phyloP scores from a whole-genome alignment of 2,113 vertebrate genomes.

The Damaliscus lunatus region DNA sequence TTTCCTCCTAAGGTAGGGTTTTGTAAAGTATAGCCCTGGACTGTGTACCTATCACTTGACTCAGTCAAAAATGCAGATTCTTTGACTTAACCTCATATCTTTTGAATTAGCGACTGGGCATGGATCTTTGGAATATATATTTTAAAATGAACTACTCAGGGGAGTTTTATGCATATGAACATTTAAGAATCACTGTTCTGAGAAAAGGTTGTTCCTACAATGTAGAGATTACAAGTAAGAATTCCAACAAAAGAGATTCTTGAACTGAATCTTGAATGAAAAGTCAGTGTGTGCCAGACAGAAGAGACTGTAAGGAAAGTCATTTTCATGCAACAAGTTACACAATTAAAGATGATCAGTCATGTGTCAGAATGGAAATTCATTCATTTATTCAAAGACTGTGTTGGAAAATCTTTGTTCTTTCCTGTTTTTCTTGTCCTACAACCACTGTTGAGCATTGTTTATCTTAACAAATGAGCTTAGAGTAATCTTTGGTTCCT shows the following conservation, averaged over 20 bases:
- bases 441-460: fast-evolving
- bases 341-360: neutral
- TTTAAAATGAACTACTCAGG: neutral
- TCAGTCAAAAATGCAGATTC: neutral
- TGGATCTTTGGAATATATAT: neutral
- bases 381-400: neutral
- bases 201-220: neutral
- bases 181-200: neutral
- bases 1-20: neutral
- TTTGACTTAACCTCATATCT: neutral
- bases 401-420: neutral
- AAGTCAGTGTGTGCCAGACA: neutral
- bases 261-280: neutral
- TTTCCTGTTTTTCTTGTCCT: neutral
- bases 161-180: neutral
- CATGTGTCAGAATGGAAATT: neutral
- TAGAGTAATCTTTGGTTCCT: neutral
- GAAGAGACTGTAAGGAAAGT: neutral
- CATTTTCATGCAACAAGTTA: neutral
- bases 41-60: neutral
- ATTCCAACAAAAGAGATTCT: neutral
- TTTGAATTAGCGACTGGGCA: neutral
- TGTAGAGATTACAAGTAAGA: neutral
- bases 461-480: neutral
- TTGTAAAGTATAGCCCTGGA: neutral